Conservation (phyloP, 2,113 vertebrate genomes). For the Tyto alba region DNA sequence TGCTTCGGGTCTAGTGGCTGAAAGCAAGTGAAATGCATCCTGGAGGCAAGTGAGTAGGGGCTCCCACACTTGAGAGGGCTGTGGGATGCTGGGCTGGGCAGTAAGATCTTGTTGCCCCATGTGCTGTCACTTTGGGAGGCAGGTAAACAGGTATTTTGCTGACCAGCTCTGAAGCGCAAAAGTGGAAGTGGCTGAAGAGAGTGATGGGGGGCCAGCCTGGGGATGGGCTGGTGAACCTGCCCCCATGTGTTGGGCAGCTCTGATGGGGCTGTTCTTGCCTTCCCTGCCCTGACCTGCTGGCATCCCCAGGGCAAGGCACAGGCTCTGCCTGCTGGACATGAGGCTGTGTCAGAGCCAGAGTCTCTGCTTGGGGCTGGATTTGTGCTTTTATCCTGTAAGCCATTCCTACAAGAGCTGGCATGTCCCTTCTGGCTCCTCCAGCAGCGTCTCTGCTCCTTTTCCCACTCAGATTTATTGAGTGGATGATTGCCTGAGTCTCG, state of each 20-base stretch:
- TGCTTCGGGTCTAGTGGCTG: background rate
- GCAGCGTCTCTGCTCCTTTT: background rate
- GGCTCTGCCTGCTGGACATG: background rate
- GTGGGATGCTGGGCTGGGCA: background rate
- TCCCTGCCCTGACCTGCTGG: background rate
- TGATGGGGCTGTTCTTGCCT: background rate
- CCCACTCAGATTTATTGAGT: background rate
- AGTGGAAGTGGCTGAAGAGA: background rate
- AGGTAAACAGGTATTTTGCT: background rate
- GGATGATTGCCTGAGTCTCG: accelerated
- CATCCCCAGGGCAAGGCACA: background rate
- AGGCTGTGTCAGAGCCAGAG: background rate
- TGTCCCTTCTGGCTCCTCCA: background rate
- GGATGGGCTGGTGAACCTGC: background rate
- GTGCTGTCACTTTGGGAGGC: background rate
- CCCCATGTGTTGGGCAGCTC: accelerated
- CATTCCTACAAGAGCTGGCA: background rate
- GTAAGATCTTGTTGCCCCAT: background rate
- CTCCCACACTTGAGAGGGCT: background rate
- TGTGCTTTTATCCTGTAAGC: background rate
- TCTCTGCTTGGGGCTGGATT: background rate
- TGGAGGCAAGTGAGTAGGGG: background rate
- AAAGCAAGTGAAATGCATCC: background rate
- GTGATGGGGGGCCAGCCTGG: background rate
- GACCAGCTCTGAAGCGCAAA: background rate